Evolutionary conservation across 2,113 vertebrate species (phyloP), one percentile per base, ranked within the genome.

Genomic region (Polyodon spathula): DNA sequence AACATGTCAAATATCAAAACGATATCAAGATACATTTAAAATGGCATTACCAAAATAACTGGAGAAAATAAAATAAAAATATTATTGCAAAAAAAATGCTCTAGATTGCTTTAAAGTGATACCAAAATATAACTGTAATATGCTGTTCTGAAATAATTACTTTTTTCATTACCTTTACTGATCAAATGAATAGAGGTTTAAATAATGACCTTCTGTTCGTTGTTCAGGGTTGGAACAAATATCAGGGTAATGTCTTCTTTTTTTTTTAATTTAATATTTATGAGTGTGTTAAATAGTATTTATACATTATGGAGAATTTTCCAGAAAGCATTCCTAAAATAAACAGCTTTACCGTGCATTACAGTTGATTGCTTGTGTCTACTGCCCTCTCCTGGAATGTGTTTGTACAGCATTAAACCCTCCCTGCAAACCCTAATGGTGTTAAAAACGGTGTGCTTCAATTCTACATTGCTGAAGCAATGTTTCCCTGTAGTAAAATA

Each of bases 361-460:
- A 63, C 14, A 15, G 15, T 0, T 9, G 7, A 72, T 72, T 64
- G 48, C 62, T 55, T 44, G 60, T 56, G 63, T 80, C 56, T 66
- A 78, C 76, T 69, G 78, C 53, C 53, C 53, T 54, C 53, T 54
- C 8, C 16, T 54, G 53, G 53, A 16, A 6, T 9, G 5, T 1
- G 4, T 50, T 50, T 12, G 46, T 50, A 50, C 11, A 50, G 1
- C 46, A 50, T 4, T 7, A 43, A 5, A 16, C n/a, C n/a, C n/a
- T n/a, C n/a, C n/a, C n/a, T n/a, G n/a, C n/a, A n/a, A n/a, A n/a
- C n/a, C n/a, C n/a, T n/a, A n/a, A n/a, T n/a, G n/a, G n/a, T n/a
- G n/a, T n/a, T n/a, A n/a, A n/a, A n/a, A n/a, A n/a, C n/a, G n/a
- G n/a, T n/a, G n/a, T n/a, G n/a, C n/a, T n/a, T n/a, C n/a, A n/a